Percentiles rank a stretch among this genome's conserved stretches.
These are phyloP conservation scores for Coptodon rendalli DNA, from an alignment of 2,113 vertebrate species.

Conservation along the genomic window DNA sequence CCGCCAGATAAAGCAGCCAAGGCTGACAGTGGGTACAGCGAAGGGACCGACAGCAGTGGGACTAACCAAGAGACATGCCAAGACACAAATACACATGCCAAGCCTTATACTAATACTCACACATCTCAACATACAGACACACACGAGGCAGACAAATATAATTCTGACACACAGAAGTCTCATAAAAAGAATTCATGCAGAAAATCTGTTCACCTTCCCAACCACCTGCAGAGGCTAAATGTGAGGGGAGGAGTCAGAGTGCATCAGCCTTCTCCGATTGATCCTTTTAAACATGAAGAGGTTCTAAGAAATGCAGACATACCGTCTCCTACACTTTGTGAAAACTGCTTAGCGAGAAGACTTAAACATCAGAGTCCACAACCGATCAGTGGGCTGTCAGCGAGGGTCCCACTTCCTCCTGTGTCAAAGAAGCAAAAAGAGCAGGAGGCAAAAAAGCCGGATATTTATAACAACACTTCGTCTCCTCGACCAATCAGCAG, in stretches of 20 bases:
- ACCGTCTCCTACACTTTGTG: constrained; percentile 34
- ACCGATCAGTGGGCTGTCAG: not conserved
- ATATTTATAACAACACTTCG: not conserved
- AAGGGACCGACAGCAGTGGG: constrained; percentile 27
- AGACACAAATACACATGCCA: not conserved
- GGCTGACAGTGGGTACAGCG: constrained; percentile 72
- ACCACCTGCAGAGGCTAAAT: constrained; percentile 58
- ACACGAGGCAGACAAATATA: not conserved
- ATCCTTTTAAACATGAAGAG: constrained; percentile 14
- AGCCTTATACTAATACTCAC: not conserved
- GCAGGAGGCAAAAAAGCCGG: not conserved
- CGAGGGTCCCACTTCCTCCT: constrained; percentile 52
- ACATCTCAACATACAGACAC: not conserved
- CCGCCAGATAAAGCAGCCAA: constrained; percentile 67
- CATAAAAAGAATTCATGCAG: constrained; percentile 25
- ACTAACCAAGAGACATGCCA: not conserved
- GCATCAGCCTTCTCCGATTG: constrained; percentile 4
- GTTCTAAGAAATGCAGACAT: not conserved
- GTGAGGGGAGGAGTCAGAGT: constrained; percentile 30
- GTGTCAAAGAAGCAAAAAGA: constrained; percentile 45
- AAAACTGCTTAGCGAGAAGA: constrained; percentile 44
- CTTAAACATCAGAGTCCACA: not conserved
- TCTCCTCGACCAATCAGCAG: not conserved
- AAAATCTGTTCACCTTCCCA: constrained; percentile 50
- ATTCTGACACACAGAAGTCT: not conserved